Evolutionary conservation across 2,113 vertebrate species (phyloP).

Genomic region (Onychostoma macrolepis): DNA sequence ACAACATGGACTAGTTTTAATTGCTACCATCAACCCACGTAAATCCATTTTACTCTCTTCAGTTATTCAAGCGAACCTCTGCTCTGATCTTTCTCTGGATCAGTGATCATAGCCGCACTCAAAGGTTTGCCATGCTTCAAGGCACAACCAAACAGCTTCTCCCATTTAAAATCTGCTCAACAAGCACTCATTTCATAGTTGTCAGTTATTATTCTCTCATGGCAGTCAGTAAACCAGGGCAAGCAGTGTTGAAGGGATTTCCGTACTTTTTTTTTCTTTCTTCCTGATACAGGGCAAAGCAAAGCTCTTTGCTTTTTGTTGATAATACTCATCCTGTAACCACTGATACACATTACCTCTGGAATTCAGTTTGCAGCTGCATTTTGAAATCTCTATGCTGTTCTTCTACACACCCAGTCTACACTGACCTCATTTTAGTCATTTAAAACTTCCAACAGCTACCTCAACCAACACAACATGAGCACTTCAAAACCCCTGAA

Average conservation of each 20-base stretch:
- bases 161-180: conserved; percentile 1
- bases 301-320: neutral
- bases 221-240: neutral
- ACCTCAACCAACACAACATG: neutral
- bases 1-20: neutral
- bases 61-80: conserved; percentile 10
- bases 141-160: neutral
- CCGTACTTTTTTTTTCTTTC: neutral
- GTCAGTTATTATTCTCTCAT: neutral
- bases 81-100: conserved; percentile 15
- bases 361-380: neutral
- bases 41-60: conserved; percentile 1
- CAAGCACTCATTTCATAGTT: neutral
- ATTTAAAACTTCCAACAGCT: neutral
- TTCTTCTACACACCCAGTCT: neutral
- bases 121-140: neutral
- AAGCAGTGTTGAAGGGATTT: neutral
- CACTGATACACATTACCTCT: neutral
- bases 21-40: neutral
- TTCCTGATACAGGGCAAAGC: neutral
- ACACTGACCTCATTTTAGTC: conserved; percentile 19
- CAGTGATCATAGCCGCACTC: neutral
- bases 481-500: neutral
- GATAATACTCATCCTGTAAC: neutral
- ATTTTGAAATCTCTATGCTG: neutral